phyloP scores from a whole-genome alignment of 2,888 invertebrate genomes.

The Rhingia rostrata region DNA sequence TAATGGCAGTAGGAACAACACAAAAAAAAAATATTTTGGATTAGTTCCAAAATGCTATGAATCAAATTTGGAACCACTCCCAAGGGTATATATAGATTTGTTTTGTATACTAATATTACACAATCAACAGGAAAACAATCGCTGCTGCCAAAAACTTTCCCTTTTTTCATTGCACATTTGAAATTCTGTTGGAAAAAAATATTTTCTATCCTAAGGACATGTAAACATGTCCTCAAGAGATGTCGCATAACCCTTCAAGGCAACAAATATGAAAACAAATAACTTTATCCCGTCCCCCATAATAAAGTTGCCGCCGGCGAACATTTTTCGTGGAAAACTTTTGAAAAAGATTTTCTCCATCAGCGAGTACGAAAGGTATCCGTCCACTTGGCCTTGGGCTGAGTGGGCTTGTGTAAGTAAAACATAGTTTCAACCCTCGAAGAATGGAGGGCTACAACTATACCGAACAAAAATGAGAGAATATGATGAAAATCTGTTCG shows the following conservation, averaged over 20 bases:
- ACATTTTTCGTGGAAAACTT: slow-evolving; percentile 39
- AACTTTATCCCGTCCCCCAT: slow-evolving; percentile 24
- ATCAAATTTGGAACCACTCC: slow-evolving; percentile 57
- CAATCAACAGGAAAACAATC: slow-evolving; percentile 62
- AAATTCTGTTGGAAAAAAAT: slow-evolving; percentile 21
- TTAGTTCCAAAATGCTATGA: slow-evolving; percentile 48
- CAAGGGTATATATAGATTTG: slow-evolving; percentile 20
- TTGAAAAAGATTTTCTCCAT: slow-evolving; percentile 16
- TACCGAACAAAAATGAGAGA: slow-evolving; percentile 29
- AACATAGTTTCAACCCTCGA: not conserved
- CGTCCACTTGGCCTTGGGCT: slow-evolving; percentile 39
- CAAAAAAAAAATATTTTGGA: slow-evolving; percentile 33
- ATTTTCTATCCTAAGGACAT: slow-evolving; percentile 32
- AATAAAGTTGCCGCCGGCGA: slow-evolving; percentile 26
- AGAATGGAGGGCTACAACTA: slow-evolving; percentile 19
- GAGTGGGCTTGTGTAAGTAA: not conserved
- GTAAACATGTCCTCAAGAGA: slow-evolving; percentile 58
- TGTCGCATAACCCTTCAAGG: slow-evolving; percentile 52
- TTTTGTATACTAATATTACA: slow-evolving; percentile 46
- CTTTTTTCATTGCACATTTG: slow-evolving; percentile 16
- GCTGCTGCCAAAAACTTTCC: slow-evolving; percentile 32
- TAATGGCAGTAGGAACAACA: not conserved
- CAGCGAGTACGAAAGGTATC: slow-evolving; percentile 31
- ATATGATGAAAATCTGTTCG: slow-evolving; percentile 65
- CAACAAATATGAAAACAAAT: slow-evolving; percentile 54